A percentile compares a stretch with the other conserved stretches of the same genome.
phyloP scores from a whole-genome alignment of 2,888 invertebrate species.

The Ophioninae sp. region DNA sequence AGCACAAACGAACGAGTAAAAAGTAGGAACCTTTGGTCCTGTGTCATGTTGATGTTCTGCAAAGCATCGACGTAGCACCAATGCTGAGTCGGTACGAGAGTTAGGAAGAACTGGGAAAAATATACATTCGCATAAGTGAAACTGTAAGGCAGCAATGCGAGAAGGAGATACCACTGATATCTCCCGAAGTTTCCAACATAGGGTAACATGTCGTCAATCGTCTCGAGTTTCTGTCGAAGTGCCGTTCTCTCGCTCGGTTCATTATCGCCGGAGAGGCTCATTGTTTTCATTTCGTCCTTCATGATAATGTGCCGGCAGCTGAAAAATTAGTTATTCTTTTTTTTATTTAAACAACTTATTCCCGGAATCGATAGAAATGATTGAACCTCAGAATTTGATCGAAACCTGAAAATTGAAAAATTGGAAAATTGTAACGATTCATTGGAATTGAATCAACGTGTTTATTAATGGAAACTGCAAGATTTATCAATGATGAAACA shows the following conservation, averaged over 20 bases:
- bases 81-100: slow-evolving; percentile 80
- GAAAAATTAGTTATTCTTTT: neutral
- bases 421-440: too few relatives aligned
- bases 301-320: slow-evolving; percentile 42
- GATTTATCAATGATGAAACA: neutral
- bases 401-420: neutral
- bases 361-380: neutral
- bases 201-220: slow-evolving; percentile 81
- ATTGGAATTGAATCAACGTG: too few relatives aligned
- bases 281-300: slow-evolving; percentile 65
- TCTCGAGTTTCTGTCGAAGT: slow-evolving; percentile 73
- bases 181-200: slow-evolving; percentile 82
- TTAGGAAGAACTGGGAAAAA: slow-evolving; percentile 82
- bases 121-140: slow-evolving; percentile 81
- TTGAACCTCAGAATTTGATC: neutral
- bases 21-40: slow-evolving; percentile 78
- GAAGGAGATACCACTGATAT: slow-evolving; percentile 81
- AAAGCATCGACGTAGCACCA: slow-evolving; percentile 81
- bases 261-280: slow-evolving; percentile 52
- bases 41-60: slow-evolving; percentile 71
- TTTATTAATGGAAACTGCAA: too few relatives aligned
- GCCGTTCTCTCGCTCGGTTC: slow-evolving; percentile 72
- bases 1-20: neutral
- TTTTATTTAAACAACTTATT: neutral
- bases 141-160: slow-evolving; percentile 81